Evolutionary conservation across 2,113 vertebrate genomes (phyloP), one percentile per base, ranked within the genome.

Genomic region (Euleptes europaea): DNA sequence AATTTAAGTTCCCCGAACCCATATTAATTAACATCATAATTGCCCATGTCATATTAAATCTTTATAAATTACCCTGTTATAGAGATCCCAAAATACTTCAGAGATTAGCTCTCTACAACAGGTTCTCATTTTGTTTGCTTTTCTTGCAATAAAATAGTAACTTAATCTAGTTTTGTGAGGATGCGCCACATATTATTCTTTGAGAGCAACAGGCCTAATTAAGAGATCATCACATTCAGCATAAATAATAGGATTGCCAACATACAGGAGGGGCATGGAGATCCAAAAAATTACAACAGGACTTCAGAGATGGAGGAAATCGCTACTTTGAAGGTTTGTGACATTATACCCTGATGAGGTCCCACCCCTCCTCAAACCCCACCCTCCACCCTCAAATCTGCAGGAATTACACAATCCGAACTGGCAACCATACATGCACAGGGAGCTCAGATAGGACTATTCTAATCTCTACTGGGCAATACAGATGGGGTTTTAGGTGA

Each of bases 21-120:
- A 79, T 69, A 80, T 80, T 91, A 57, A 90, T 82, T 89, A 92
- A 21, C 78, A 90, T 66, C 75, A 86, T 33, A 81, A 87, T 89
- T 81, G 65, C 73, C 67, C 5, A 33, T 74, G 80, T 1, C 72
- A 23, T 44, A 79, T 51, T 73, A 88, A 81, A 57, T 89, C 73
- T 31, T 11, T 78, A 67, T 40, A 84, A 74, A 31, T 7, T 5
- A 54, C 75, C 74, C 60, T 60, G 63, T n/a, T 8, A 21, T 8
- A 33, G 0, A 0, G 78, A 35, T 54, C 83, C 84, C 19, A 51
- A 81, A 87, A 72, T 1, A 83, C 35, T 77, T 33, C 71, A 87
- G 81, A 69, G 7, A 6, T 47, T 80, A 38, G 44, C 47, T 33
- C 9, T 3, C 35, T 54, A 42, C 35, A 81, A 11, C 14, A n/a